Evolutionary conservation across 2,797 vertebrate species (phyloP), one percentile per base, ranked within the genome.

Genomic region (Diglossa cyanea): DNA sequence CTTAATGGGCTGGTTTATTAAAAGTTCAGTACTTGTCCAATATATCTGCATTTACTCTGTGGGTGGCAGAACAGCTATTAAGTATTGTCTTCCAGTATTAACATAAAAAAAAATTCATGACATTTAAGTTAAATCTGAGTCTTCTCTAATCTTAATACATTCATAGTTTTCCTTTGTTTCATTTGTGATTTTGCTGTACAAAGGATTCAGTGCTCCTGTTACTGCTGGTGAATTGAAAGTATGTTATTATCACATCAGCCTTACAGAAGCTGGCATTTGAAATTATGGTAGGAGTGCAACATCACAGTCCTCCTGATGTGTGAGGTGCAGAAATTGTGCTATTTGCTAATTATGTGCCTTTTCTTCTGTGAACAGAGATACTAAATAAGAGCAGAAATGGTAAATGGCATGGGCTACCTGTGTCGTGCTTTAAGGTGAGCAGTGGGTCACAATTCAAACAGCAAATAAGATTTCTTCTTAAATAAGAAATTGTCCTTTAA

Each of bases 181-280:
- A 67, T 82, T 94, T 95, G 72, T 92, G 79, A 40, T 92, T 97
- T 93, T 63, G 57, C 93, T 44, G 62, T 63, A 83, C 68, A 92
- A 68, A 75, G 90, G 93, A 92, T 76, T 96, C 76, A 57, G 83
- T 48, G 57, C 55, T 96, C 40, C 87, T 86, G 5, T 96, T 96
- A 80, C 54, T 57, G 65, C 78, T 94, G 90, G 88, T 81, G 94
- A 93, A 85, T 37, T 96, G 96, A 94, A 97, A 97, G 94, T 95
- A 85, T 96, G 77, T 95, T 97, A 97, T 98, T 97, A 98, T 94
- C 94, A 3, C 84, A 84, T 97, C 97, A 96, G 53, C 80, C 33
- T 90, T 94, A 82, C 58, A 80, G 94, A 91, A 61, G 44, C 57
- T 91, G 94, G 66, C 76, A 86, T 84, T 66, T 39, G 30, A 95